Evolutionary conservation across 1,140 invertebrate species (phyloP).

Genomic region (Battus philenor): DNA sequence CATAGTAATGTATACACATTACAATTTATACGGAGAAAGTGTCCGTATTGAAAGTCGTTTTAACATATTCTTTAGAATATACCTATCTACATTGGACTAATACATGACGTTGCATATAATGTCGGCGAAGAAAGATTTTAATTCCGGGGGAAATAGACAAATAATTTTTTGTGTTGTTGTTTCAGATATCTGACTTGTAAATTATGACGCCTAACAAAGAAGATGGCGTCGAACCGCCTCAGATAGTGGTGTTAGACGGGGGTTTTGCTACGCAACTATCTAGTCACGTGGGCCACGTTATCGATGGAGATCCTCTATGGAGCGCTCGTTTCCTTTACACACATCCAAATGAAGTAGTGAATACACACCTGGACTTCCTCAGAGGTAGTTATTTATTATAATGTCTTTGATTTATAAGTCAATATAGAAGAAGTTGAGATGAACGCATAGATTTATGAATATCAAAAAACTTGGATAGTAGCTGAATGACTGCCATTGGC

Average conservation of each 20-base stretch:
- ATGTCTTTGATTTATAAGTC: background rate
- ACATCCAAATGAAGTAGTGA: slow-evolving; percentile 82
- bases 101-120: no score
- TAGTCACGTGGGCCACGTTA: slow-evolving; percentile 80
- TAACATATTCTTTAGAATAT: no score
- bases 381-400: slow-evolving; percentile 49
- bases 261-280: slow-evolving; percentile 87
- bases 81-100: no score
- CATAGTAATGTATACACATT: no score
- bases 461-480: background rate
- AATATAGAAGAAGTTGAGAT: background rate
- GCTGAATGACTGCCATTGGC: background rate
- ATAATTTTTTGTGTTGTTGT: no score
- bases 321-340: slow-evolving; percentile 85
- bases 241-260: slow-evolving; percentile 82
- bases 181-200: slow-evolving; percentile 15
- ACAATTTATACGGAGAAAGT: no score
- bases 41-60: no score
- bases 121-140: no score
- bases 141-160: no score
- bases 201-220: slow-evolving; percentile 55
- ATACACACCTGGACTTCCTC: slow-evolving; percentile 87
- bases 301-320: slow-evolving; percentile 88
- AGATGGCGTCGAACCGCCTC: slow-evolving; percentile 43
- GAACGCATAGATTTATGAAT: background rate